Evolutionary conservation across 2,113 vertebrate species (phyloP).

Genomic region (Podarcis cretensis): DNA sequence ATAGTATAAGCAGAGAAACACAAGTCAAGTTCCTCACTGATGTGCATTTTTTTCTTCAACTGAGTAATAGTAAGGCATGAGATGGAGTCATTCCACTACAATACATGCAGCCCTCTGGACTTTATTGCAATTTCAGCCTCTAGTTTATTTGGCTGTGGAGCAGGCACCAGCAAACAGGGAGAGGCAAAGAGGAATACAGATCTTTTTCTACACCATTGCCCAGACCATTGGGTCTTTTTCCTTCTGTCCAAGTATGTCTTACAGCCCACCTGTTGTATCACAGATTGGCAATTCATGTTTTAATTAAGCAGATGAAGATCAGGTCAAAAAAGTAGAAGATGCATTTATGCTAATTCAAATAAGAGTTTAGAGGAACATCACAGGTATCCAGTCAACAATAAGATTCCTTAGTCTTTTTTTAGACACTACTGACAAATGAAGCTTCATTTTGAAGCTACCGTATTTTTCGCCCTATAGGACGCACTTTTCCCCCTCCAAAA

Average conservation of each 20-base stretch:
- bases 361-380: neutral
- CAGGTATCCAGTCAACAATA: neutral
- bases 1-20: neutral
- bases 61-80: too few species aligned
- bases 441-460: neutral
- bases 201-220: neutral
- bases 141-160: neutral
- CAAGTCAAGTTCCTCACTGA: neutral
- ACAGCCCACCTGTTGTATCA: neutral
- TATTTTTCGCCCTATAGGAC: too few species aligned
- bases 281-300: neutral
- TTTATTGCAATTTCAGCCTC: neutral
- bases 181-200: neutral
- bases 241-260: neutral
- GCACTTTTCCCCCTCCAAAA: too few species aligned
- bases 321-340: neutral
- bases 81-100: neutral
- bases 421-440: neutral
- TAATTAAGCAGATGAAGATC: neutral
- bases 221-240: neutral
- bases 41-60: neutral
- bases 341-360: neutral
- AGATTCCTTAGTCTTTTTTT: too few species aligned
- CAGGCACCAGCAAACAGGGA: neutral
- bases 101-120: neutral